Evolutionary conservation across 2,797 vertebrate species (phyloP).

Genomic region (Otus scops): DNA sequence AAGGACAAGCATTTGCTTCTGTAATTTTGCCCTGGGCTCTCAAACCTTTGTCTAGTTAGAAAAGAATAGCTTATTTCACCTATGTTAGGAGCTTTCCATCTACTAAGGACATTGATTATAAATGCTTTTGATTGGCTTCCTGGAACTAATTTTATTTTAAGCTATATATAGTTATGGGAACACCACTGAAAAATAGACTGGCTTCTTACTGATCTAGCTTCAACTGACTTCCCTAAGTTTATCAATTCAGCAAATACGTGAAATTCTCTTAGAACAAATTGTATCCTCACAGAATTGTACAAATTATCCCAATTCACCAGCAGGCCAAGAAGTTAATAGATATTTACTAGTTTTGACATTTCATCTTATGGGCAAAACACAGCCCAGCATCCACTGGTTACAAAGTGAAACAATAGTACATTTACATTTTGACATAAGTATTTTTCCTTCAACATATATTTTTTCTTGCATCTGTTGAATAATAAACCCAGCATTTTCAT

Average conservation of each 20-base stretch:
- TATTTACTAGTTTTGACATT: neutral
- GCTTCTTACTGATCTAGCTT: neutral
- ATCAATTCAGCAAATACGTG: neutral
- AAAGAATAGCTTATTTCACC: neutral
- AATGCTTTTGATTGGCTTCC: neutral
- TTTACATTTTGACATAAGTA: neutral
- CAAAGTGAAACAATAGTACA: neutral
- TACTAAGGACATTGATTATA: neutral
- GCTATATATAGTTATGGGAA: neutral
- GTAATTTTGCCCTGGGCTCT: neutral
- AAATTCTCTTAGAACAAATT: neutral
- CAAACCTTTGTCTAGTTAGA: neutral
- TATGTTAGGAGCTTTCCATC: neutral
- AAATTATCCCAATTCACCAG: neutral
- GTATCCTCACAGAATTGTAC: neutral
- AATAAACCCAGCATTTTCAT: neutral
- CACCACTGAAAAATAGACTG: neutral
- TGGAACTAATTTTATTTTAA: neutral
- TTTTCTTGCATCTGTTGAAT: neutral
- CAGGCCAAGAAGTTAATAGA: neutral
- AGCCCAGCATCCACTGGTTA: neutral
- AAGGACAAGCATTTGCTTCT: neutral
- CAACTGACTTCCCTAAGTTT: neutral
- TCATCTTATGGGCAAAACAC: neutral
- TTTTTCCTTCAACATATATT: neutral